Base-by-base conservation (phyloP, 2,113 vertebrate genomes). In the Pyrgilauda ruficollis region DNA sequence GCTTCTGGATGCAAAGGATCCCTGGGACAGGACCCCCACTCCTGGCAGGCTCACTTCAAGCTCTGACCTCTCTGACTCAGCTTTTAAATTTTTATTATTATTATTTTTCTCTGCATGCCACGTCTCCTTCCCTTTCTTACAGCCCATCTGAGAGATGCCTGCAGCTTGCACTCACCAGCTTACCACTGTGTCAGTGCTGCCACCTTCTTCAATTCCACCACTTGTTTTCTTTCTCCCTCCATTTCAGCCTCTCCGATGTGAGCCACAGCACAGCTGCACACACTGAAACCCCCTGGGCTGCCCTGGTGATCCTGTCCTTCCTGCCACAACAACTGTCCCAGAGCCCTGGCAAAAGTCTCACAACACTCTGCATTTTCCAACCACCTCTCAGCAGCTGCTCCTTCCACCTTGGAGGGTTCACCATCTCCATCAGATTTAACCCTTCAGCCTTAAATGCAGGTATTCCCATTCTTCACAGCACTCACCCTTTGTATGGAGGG, bases 101-200 rank as follows among this genome's bases (percentile, higher is more conserved):
- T 19, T 15, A 30, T 26, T 22, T 75, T 63, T 47, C 53, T n/a
- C 66, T 26, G 72, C 55, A 77, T 19, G 6, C 30, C 28, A 41
- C 14, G 11, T 85, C 88, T 86, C 67, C 50, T 83, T 88, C 47
- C 68, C 68, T 92, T 92, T 84, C 87, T 87, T 92, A 49, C 92
- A 91, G 66, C 30, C 61, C 61, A 74, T 50, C 74, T 35, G 59
- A 92, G 59, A 43, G 58, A 44, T 0, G 9, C 62, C 70, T 44
- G 64, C 52, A 79, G 77, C 53, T 72, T 10, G 1, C 73, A 50
- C 56, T 20, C 37, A 7, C 66, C 74, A 68, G 44, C 61, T 76
- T 58, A 27, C 46, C 59, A 7, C 74, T 5, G 6, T 20, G 16
- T 20, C 82, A 63, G 7, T 18, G 27, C 47, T 85, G 10, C 82